Evolutionary conservation across 2,797 vertebrate genomes (phyloP).

Genomic region (Malacoctenus gilli): DNA sequence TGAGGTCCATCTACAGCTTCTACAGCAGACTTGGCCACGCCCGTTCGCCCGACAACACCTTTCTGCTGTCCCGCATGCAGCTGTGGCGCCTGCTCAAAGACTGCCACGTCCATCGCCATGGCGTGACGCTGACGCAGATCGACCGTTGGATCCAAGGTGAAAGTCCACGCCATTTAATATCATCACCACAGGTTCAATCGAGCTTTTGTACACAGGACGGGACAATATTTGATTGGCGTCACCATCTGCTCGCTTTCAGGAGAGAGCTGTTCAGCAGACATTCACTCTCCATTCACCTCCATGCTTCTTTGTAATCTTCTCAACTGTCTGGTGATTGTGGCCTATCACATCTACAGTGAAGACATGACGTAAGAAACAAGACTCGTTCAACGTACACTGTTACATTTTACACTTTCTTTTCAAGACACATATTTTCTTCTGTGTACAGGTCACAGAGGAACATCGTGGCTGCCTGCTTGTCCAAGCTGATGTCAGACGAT

Average conservation of each 20-base stretch:
- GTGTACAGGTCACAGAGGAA: conserved; percentile 75
- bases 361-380: conserved; percentile 79
- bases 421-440: background rate
- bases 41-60: conserved; percentile 77
- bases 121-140: conserved; percentile 81
- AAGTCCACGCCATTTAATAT: background rate
- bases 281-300: conserved; percentile 81
- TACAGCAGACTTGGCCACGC: conserved; percentile 87
- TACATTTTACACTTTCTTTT: no score
- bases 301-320: conserved; percentile 84
- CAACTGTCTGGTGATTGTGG: conserved; percentile 82
- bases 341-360: conserved; percentile 83
- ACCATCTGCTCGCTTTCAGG: conserved; percentile 56
- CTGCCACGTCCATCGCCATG: conserved; percentile 83
- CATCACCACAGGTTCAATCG: no score
- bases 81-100: conserved; percentile 94
- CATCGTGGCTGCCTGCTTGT: conserved; percentile 83
- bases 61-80: conserved; percentile 85
- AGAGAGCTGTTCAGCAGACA: conserved; percentile 55
- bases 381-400: no score
- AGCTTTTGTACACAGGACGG: no score
- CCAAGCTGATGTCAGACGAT: conserved; percentile 84
- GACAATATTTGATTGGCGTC: no score
- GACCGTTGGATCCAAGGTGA: conserved; percentile 82
- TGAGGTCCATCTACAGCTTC: conserved; percentile 85